phyloP scores from a whole-genome alignment of 2,888 invertebrate genomes.

The Patella depressa region DNA sequence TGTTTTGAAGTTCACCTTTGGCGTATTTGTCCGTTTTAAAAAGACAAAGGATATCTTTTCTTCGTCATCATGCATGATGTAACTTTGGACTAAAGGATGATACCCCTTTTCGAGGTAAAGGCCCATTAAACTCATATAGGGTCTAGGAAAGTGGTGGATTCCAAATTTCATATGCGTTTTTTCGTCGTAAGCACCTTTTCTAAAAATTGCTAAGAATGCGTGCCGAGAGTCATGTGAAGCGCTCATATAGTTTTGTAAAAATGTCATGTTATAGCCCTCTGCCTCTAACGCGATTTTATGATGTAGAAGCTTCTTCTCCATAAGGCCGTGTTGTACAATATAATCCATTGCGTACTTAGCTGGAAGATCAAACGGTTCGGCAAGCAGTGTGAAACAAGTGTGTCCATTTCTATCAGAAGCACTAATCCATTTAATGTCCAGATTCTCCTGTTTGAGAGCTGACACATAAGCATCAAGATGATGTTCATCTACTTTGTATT shows the following conservation, averaged over 20 bases:
- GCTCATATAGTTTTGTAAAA: conserved; percentile 62
- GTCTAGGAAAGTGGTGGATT: conserved; percentile 55
- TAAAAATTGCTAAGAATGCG: conserved; percentile 57
- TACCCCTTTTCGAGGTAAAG: conserved; percentile 59
- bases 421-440: conserved; percentile 59
- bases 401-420: conserved; percentile 48
- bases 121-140: conserved; percentile 56
- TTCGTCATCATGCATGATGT: conserved; percentile 51
- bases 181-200: conserved; percentile 48
- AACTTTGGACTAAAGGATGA: conserved; percentile 57
- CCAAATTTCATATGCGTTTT: conserved; percentile 56
- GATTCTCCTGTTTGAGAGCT: conserved; percentile 53
- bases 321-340: conserved; percentile 52
- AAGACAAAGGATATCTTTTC: conserved; percentile 61
- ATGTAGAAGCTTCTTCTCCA: conserved; percentile 46
- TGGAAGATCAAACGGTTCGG: conserved; percentile 34
- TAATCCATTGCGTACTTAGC: conserved; percentile 34
- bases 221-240: conserved; percentile 49
- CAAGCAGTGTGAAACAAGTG: conserved; percentile 57
- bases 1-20: conserved; percentile 47
- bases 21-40: conserved; percentile 43
- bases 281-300: conserved; percentile 51
- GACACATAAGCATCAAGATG: conserved; percentile 54
- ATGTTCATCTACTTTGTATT: conserved; percentile 59
- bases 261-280: conserved; percentile 58